Conservation (phyloP, 2,888 invertebrate genomes). For the Agonopterix heracliana region DNA sequence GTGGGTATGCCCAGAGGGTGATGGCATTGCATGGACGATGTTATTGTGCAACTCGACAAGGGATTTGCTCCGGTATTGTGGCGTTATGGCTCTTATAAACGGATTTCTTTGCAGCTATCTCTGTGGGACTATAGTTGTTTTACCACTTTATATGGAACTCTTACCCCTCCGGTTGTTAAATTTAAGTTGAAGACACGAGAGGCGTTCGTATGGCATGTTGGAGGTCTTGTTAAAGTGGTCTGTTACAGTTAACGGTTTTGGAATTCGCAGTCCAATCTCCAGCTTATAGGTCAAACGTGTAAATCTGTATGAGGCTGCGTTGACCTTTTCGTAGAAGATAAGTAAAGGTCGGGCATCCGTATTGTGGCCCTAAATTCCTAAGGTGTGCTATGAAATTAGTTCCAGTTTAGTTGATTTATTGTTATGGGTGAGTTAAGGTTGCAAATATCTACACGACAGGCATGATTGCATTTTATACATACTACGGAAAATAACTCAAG, state of each 20-base stretch:
- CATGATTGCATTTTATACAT: too few species aligned
- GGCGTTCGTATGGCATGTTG: conserved; percentile 3
- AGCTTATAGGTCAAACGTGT: conserved; percentile 46
- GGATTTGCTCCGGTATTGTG: conserved; percentile 40
- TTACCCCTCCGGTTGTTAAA: conserved; percentile 2
- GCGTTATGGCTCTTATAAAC: conserved; percentile 25
- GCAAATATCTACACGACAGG: too few species aligned
- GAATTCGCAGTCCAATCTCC: conserved; percentile 43
- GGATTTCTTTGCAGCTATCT: conserved; percentile 20
- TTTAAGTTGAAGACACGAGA: background rate
- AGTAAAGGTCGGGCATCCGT: conserved; percentile 19
- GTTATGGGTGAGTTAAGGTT: too few species aligned
- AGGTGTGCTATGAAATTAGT: background rate
- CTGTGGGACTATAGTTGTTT: conserved; percentile 1
- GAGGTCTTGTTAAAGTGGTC: conserved; percentile 23
- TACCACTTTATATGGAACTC: conserved; percentile 19
- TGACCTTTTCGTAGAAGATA: conserved; percentile 30
- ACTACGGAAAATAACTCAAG: too few species aligned
- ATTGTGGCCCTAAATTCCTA: conserved; percentile 18
- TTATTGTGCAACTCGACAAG: conserved; percentile 49
- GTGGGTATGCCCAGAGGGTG: conserved; percentile 40
- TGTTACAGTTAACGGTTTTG: conserved; percentile 35
- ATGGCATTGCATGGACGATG: conserved; percentile 35
- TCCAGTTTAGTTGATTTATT: background rate
- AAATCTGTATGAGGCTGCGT: conserved; percentile 27